Base-by-base conservation (phyloP, 2,797 vertebrate genomes). In the Darevskia mixta region DNA sequence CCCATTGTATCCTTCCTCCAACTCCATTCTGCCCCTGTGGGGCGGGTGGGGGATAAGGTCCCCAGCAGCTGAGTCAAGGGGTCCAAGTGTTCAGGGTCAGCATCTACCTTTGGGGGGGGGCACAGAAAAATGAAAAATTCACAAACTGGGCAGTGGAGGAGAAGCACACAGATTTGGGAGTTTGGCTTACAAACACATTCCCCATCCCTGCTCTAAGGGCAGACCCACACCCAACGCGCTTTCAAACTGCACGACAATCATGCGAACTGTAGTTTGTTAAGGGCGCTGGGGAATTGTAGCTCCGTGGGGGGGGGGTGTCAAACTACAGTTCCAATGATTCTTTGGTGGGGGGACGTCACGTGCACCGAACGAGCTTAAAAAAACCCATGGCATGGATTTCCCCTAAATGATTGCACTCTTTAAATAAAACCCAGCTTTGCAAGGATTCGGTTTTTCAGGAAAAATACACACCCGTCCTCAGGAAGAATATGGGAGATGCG, bases 11-110 rank as follows among this genome's bases (percentile, higher is more conserved):
- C 79, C 2, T 35, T 94, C 93, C 67, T 95, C 96, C 9, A 90
- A 77, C 86, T 95, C 95, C 92, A 91, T 94, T 80, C 88, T 89
- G 87, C 83, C 91, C 6, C 55, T 85, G 86, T 82, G 87, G 6
- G 86, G n/a, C 66, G 90, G 88, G 45, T 32, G 87, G 87, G 87
- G 35, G 2, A 35, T 32, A 32, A 6, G 11, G 3, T 82, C 71
- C 79, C 82, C 67, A 67, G 87, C 69, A 2, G 9, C 0, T 38
- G 75, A 7, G 17, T 87, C 58, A 8, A 20, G 29, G 23, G 15
- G 35, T 43, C n/a, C 83, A 55, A 61, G 17, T 9, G 83, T 27
- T 27, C 78, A 17, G 32, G 32, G 25, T 66, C 41, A 35, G 35
- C 38, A 76, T 38, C 45, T 3, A 88, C 73, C 73, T 71, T n/a